phyloP scores from a whole-genome alignment of 2,888 invertebrate species.

The Idaea biselata region DNA sequence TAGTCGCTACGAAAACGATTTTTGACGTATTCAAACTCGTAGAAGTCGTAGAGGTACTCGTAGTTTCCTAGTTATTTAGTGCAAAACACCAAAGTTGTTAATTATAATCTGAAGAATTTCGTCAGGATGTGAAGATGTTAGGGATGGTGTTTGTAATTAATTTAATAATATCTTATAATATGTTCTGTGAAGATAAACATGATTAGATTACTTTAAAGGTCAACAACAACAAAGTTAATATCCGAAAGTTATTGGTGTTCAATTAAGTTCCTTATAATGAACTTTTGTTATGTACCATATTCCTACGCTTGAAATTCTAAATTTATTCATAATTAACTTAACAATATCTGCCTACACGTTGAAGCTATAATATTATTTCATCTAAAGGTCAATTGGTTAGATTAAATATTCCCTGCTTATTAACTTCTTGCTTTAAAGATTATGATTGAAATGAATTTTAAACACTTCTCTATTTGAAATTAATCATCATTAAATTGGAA shows the following conservation, averaged over 20 bases:
- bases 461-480: too few species aligned
- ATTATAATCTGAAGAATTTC: background rate
- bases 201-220: conserved; percentile 20
- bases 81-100: background rate
- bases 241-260: background rate
- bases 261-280: background rate
- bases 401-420: too few species aligned
- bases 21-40: too few species aligned
- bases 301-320: background rate
- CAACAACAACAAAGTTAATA: conserved; percentile 7
- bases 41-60: too few species aligned
- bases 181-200: conserved; percentile 19
- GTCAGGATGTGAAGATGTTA: background rate
- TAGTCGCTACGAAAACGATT: too few species aligned
- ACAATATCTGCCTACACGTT: background rate
- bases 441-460: too few species aligned
- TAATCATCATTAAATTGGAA: too few species aligned
- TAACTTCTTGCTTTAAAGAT: too few species aligned
- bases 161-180: conserved; percentile 17
- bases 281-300: background rate
- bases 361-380: background rate
- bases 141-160: conserved; percentile 1
- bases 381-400: background rate
- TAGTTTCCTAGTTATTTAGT: background rate
- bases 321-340: background rate